Conservation (phyloP, 2,888 invertebrate species). For the Bellardia bayeri region DNA sequence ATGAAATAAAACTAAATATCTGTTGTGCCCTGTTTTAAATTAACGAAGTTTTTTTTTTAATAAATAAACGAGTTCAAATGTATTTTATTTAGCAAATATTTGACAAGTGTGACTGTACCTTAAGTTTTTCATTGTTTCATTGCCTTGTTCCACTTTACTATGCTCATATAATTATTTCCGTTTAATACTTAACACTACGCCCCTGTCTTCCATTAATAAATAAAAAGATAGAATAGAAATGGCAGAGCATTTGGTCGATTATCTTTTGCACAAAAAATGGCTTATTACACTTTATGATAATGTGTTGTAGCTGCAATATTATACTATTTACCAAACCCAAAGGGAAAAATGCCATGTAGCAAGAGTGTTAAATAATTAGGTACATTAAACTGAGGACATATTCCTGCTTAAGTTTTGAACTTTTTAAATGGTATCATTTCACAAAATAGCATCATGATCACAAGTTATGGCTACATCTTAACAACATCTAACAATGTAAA, state of each 20-base stretch:
- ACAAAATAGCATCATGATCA: too few relatives aligned
- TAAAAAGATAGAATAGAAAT: conserved; percentile 7
- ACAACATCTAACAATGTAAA: too few relatives aligned
- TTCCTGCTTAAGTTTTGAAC: too few relatives aligned
- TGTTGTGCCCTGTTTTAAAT: too few relatives aligned
- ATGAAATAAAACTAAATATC: too few relatives aligned
- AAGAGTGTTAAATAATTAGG: neutral
- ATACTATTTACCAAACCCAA: neutral
- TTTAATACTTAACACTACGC: neutral
- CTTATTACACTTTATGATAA: conserved; percentile 62
- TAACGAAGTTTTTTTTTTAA: too few relatives aligned
- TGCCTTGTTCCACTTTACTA: neutral
- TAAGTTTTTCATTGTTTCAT: neutral
- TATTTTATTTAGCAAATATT: too few relatives aligned
- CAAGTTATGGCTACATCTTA: too few relatives aligned
- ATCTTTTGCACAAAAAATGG: conserved; percentile 59
- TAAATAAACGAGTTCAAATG: too few relatives aligned
- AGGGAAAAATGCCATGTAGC: neutral
- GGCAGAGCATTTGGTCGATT: conserved; percentile 51
- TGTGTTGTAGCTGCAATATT: conserved; percentile 24
- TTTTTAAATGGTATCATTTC: too few relatives aligned
- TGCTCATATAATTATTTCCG: neutral
- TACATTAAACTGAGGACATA: neutral
- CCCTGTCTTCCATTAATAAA: neutral
- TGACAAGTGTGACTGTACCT: too few relatives aligned